A percentile compares a stretch with the other conserved stretches of the same genome.
These are phyloP conservation scores for Pterocles gutturalis DNA, from an alignment of 2,113 vertebrate species.

Conservation along the genomic window DNA sequence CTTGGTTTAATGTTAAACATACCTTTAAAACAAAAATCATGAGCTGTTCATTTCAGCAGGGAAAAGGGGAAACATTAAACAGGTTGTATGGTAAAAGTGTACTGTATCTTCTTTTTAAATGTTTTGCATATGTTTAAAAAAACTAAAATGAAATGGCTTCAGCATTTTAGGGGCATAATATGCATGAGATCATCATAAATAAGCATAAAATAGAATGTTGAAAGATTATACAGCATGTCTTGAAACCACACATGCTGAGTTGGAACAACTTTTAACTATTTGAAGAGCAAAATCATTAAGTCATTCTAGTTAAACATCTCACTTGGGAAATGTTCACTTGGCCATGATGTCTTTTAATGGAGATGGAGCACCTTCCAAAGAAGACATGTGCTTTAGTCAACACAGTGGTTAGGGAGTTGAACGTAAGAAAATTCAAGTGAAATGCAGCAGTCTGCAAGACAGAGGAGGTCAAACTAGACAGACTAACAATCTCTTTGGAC, in stretches of 20 bases:
- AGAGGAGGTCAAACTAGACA: background rate
- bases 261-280: background rate
- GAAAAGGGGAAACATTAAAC: background rate
- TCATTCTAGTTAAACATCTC: background rate
- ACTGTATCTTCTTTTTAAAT: background rate
- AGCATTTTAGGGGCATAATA: background rate
- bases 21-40: conserved; percentile 56
- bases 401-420: background rate
- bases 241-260: background rate
- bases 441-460: background rate
- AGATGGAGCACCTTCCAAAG: background rate
- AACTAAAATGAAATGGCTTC: background rate
- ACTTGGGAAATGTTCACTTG: background rate
- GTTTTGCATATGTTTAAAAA: background rate
- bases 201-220: background rate
- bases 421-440: background rate
- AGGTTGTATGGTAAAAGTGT: background rate
- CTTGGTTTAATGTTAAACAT: conserved; percentile 77
- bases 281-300: background rate
- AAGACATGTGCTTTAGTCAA: background rate
- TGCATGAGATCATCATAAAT: background rate
- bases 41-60: background rate
- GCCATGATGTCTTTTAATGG: background rate
- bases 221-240: background rate
- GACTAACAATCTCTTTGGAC: background rate